Conservation (phyloP, 2,888 invertebrate species). For the Polyommatus iphigenia region DNA sequence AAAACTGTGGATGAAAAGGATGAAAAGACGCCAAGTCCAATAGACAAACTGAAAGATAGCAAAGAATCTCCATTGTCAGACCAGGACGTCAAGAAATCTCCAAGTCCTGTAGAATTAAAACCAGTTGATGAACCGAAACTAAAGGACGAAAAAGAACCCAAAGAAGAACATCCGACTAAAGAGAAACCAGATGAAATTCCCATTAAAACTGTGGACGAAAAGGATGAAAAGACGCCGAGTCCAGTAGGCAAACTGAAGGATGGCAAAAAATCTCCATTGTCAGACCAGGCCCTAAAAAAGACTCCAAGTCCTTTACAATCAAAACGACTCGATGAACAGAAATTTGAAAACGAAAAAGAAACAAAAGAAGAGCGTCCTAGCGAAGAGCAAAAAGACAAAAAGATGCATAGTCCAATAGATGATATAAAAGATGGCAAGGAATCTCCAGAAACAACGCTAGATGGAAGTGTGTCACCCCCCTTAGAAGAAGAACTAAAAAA, state of each 20-base stretch:
- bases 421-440: background rate
- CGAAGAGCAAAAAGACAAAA: background rate
- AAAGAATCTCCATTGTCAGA: background rate
- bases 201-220: background rate
- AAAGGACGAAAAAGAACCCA: background rate
- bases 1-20: background rate
- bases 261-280: background rate
- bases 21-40: background rate
- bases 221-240: constrained; percentile 34
- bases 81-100: constrained; percentile 27
- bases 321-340: background rate
- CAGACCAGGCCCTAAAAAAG: background rate
- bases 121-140: background rate
- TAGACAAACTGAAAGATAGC: background rate
- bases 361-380: background rate
- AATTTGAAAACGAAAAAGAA: background rate
- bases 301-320: background rate
- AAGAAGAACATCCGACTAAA: constrained; percentile 32
- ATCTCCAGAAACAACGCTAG: background rate
- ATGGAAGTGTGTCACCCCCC: background rate
- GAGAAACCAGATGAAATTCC: background rate
- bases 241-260: background rate
- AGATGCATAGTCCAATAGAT: background rate
- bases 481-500: background rate
- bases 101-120: constrained; percentile 34